phyloP scores from a whole-genome alignment of 2,797 vertebrate genomes.

The Manis pentadactyla region DNA sequence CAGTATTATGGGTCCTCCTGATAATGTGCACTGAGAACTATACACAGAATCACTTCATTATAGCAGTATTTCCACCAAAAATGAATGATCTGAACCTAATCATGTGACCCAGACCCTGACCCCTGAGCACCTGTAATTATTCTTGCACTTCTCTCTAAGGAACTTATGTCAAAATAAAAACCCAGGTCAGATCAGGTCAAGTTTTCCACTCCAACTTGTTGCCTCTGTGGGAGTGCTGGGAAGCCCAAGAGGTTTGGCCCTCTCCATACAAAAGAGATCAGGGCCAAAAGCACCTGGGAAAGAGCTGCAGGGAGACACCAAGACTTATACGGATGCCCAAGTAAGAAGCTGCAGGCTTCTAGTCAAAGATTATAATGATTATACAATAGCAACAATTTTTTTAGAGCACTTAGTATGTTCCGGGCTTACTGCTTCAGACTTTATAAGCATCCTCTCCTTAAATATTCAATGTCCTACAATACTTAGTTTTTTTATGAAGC shows the following conservation, averaged over 20 bases:
- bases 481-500: slow-evolving; percentile 3
- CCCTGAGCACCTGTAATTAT: neutral
- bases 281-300: neutral
- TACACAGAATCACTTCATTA: neutral
- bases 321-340: neutral
- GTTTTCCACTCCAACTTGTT: neutral
- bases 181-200: neutral
- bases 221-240: neutral
- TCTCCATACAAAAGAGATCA: neutral
- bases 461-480: neutral
- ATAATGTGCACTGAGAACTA: neutral
- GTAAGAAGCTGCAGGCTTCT: neutral
- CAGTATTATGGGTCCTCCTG: neutral
- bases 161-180: slow-evolving; percentile 36
- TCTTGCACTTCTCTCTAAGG: slow-evolving; percentile 15
- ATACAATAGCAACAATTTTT: neutral
- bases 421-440: slow-evolving; percentile 21
- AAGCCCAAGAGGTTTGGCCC: neutral
- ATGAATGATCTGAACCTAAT: neutral
- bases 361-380: neutral
- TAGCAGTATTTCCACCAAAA: neutral
- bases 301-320: neutral
- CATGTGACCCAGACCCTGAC: neutral
- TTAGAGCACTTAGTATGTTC: neutral
- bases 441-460: neutral